Percentiles rank a stretch among this genome's conserved stretches.
Conservation (phyloP, 1,140 invertebrate species). For the Penaeus vannamei region DNA sequence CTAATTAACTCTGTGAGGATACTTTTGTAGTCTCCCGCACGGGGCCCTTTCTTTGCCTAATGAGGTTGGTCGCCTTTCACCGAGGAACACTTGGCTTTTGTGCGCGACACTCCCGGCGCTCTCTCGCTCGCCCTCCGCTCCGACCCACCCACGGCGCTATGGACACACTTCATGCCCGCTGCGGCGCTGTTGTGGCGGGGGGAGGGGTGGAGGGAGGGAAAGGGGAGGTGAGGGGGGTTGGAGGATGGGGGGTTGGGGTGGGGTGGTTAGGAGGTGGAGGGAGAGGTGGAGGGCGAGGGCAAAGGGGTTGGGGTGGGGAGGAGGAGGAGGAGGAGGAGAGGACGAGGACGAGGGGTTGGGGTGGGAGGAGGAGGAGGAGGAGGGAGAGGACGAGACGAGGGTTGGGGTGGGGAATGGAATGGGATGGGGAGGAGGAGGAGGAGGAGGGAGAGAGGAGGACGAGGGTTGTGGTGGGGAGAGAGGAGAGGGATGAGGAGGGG, state of each 20-base stretch:
- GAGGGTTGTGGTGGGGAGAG: too few relatives aligned
- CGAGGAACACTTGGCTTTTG: slow-evolving; percentile 51
- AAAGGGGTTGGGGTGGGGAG: too few relatives aligned
- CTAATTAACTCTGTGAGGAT: slow-evolving; percentile 56
- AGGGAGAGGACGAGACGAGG: too few relatives aligned
- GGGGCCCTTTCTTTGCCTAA: slow-evolving; percentile 50
- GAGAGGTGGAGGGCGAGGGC: too few relatives aligned
- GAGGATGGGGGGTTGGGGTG: background rate
- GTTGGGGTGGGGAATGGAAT: background rate
- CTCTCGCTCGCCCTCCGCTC: too few relatives aligned
- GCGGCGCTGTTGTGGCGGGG: background rate
- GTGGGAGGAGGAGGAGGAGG: too few relatives aligned
- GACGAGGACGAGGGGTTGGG: too few relatives aligned
- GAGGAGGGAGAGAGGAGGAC: too few relatives aligned
- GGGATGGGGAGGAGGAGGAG: background rate
- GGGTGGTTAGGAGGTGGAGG: background rate
- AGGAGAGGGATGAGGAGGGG: too few relatives aligned
- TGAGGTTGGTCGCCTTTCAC: slow-evolving; percentile 59
- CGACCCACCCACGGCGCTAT: too few relatives aligned
- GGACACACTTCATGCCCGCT: background rate
- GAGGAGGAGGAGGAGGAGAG: too few relatives aligned
- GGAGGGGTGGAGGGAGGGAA: background rate
- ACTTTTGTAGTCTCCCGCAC: slow-evolving; percentile 38
- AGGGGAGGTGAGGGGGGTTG: background rate
- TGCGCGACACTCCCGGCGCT: background rate